A percentile compares a stretch with the other conserved stretches of the same genome.
These are phyloP conservation scores for Raja brachyura DNA, from an alignment of 2,113 vertebrate species.

Conservation along the genomic window DNA sequence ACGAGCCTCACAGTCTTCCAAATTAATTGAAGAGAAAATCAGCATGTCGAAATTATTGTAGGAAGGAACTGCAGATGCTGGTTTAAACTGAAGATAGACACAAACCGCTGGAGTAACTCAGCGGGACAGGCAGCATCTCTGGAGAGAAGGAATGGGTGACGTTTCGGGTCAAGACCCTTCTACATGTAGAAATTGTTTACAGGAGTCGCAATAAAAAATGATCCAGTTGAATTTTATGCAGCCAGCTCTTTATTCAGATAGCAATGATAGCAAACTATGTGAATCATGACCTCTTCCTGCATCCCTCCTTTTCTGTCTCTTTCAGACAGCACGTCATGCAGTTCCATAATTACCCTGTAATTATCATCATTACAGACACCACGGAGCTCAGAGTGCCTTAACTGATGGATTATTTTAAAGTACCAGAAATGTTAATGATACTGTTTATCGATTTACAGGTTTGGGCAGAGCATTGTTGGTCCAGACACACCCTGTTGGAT, in stretches of 20 bases:
- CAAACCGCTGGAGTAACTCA: too few relatives aligned
- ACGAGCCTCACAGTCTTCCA: too few relatives aligned
- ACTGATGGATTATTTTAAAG: neutral
- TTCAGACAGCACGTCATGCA: slow-evolving; percentile 16
- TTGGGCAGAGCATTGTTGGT: neutral
- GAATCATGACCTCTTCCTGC: neutral
- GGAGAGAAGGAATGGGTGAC: too few relatives aligned
- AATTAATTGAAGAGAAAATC: neutral
- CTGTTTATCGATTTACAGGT: neutral
- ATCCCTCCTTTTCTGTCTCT: neutral
- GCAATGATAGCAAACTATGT: neutral
- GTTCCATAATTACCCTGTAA: neutral
- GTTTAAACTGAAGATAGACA: too few relatives aligned
- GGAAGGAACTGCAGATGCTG: too few relatives aligned
- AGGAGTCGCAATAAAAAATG: neutral
- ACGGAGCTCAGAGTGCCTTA: neutral
- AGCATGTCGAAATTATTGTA: neutral
- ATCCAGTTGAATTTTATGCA: neutral
- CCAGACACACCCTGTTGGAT: neutral
- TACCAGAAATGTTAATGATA: slow-evolving; percentile 16
- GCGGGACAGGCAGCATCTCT: too few relatives aligned
- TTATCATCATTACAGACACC: slow-evolving; percentile 29
- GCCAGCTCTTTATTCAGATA: slow-evolving; percentile 10
- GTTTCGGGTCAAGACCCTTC: too few relatives aligned
- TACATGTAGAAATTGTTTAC: neutral